phyloP scores from a whole-genome alignment of 2,797 vertebrate species.

The Coreius guichenoti region DNA sequence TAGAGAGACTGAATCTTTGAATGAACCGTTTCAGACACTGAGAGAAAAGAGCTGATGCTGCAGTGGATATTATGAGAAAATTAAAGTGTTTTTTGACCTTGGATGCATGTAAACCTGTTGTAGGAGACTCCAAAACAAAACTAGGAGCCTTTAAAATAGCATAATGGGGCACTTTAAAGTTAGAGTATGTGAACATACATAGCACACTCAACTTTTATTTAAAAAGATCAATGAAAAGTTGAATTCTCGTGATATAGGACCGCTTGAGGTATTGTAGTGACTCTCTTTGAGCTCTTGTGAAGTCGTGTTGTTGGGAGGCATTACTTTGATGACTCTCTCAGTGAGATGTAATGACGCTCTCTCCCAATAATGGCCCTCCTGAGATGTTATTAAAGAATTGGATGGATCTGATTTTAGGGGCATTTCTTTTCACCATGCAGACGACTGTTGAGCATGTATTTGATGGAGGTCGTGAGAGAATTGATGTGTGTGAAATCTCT shows the following conservation, averaged over 20 bases:
- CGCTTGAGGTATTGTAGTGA: not conserved
- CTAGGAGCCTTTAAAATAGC: not conserved
- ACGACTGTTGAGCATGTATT: not conserved
- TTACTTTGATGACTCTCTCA: conserved; percentile 28
- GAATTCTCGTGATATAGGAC: not conserved
- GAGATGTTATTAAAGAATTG: conserved; percentile 37
- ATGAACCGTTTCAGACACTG: not conserved
- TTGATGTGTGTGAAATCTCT: conserved; percentile 19
- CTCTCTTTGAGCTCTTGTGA: not conserved
- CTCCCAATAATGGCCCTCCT: conserved; percentile 23
- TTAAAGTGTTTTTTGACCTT: not conserved
- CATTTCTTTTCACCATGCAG: not conserved
- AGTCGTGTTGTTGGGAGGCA: not conserved
- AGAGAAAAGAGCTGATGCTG: too few relatives aligned
- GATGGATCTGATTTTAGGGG: conserved; percentile 21
- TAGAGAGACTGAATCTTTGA: not conserved
- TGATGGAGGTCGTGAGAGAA: conserved; percentile 18
- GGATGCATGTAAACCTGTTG: not conserved
- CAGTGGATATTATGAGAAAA: not conserved
- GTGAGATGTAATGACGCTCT: conserved; percentile 22
- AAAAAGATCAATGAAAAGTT: conserved; percentile 1
- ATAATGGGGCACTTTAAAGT: not conserved
- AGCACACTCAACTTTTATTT: not conserved
- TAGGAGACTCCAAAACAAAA: not conserved
- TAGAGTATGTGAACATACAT: not conserved